Base-by-base conservation (phyloP, 2,113 vertebrate species). In the Nematolebias whitei region DNA sequence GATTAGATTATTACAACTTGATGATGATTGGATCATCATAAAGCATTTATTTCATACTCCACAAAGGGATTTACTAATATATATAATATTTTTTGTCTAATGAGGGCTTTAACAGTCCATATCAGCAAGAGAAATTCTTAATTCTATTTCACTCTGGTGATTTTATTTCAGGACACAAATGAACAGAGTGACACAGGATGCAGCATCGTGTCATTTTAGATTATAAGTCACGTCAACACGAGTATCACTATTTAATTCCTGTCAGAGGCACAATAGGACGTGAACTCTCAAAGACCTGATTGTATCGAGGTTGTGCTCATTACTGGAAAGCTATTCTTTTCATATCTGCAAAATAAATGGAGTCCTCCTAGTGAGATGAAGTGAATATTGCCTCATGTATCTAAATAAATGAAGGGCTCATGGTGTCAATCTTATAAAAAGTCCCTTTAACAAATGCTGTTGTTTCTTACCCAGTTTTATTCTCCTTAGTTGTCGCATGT, bases 1-100 rank as follows among this genome's bases (percentile, higher is more conserved):
- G 87, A 92, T 90, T 89, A 82, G 70, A 87, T 90, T 90, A 90
- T 86, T 85, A 87, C 86, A 86, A 80, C 81, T 68, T 60, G 74
- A 79, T 65, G 72, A 77, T 83, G 84, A 89, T 85, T 22, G 79
- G 87, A 89, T 81, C 84, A 89, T 82, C 63, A 63, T 59, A 54
- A 77, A 68, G 69, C 79, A 63, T 83, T 82, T 48, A 29, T 81
- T 81, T 67, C 66, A 50, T 52, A 57, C 67, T 87, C 76, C 86
- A 87, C 88, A 16, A 35, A 89, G 89, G 87, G 82, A 80, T 82
- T 84, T 18, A 38, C 71, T 90, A 85, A 91, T 87, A 83, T 86
- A 90, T 88, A 84, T 84, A 84, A 83, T 83, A 73, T 80, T 80
- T 68, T 35, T 56, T 63, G 83, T 72, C 78, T 90, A 91, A 92